Evolutionary conservation across 2,888 invertebrate species (phyloP).

Genomic region (Stenodema calcarata): DNA sequence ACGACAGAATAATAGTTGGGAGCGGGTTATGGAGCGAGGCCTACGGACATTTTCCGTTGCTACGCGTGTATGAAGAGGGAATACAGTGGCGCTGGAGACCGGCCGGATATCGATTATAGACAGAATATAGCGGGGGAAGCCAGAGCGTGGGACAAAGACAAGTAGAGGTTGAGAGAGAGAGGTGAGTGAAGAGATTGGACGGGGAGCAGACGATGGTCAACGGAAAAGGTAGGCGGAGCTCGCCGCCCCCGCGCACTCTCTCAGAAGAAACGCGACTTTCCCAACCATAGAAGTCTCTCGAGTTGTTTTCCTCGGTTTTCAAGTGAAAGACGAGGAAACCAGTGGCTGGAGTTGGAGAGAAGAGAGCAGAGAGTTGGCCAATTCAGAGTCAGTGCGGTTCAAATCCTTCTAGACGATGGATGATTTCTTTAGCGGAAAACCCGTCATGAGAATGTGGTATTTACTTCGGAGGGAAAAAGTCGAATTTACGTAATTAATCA

Average conservation of each 20-base stretch:
- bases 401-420: too few relatives aligned
- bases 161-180: not conserved
- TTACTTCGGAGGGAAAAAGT: too few relatives aligned
- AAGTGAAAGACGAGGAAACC: not conserved
- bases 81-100: not conserved
- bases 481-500: too few relatives aligned
- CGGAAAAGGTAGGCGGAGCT: not conserved
- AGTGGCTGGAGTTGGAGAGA: too few relatives aligned
- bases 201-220: not conserved
- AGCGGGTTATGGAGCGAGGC: too few relatives aligned
- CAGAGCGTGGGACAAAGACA: not conserved
- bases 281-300: slow-evolving; percentile 28
- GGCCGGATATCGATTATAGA: slow-evolving; percentile 1
- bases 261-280: not conserved
- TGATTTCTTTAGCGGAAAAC: too few relatives aligned
- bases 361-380: too few relatives aligned
- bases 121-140: not conserved
- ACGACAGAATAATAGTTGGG: too few relatives aligned
- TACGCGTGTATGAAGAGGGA: not conserved
- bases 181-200: not conserved
- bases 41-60: not conserved
- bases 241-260: not conserved
- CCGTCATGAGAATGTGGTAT: too few relatives aligned
- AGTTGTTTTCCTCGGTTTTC: not conserved
- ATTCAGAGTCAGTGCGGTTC: too few relatives aligned